Percentiles rank a stretch among this genome's conserved stretches.
phyloP scores from a whole-genome alignment of 2,113 vertebrate genomes.

The Stomatorhinus ivindoensis region DNA sequence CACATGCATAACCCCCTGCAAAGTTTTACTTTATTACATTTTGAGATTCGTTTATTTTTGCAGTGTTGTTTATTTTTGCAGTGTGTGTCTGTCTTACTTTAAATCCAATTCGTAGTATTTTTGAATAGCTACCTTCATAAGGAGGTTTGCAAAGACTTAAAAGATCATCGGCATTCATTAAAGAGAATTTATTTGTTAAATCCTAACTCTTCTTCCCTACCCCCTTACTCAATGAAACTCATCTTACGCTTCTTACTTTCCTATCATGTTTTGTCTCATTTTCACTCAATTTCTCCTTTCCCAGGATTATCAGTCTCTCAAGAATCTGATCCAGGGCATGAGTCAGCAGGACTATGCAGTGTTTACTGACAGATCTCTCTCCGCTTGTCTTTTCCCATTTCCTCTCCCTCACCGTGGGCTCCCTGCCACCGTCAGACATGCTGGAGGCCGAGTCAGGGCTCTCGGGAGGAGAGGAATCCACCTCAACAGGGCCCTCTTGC shows the following conservation, averaged over 20 bases:
- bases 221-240: background rate
- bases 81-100: background rate
- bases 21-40: background rate
- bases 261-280: background rate
- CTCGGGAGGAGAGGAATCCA: conserved; percentile 78
- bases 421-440: conserved; percentile 49
- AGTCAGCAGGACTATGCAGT: background rate
- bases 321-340: background rate
- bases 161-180: background rate
- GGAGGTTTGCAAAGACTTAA: background rate
- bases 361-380: background rate
- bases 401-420: conserved; percentile 45
- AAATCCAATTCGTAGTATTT: background rate
- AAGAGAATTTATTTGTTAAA: background rate
- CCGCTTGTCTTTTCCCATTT: conserved; percentile 19
- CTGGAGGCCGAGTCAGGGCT: conserved; percentile 71
- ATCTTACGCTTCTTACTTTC: background rate
- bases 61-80: background rate
- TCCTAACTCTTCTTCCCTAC: background rate
- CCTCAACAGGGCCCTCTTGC: conserved; percentile 80
- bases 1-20: background rate
- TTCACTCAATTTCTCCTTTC: background rate
- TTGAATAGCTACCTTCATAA: background rate
- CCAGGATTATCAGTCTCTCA: background rate
- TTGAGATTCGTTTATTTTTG: background rate